Base-by-base conservation (phyloP, 2,888 invertebrate genomes). In the Folsomia manolachei region DNA sequence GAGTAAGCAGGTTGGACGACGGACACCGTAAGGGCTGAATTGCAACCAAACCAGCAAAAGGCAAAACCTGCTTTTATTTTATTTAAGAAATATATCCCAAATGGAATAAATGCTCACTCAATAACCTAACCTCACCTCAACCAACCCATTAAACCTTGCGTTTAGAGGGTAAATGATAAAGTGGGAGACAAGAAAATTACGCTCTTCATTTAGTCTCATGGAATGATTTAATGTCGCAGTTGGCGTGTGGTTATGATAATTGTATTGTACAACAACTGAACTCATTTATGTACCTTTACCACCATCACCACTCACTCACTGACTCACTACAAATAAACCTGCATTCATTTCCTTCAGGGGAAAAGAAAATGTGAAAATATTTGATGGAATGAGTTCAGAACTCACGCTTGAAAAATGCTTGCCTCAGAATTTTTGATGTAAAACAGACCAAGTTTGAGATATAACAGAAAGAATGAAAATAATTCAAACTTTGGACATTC, bases 221-320 rank as follows among this genome's bases (percentile, higher is more conserved):
- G 21, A 56, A 56, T 56, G 56, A 56, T 56, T 56, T 56, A 56
- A 56, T 56, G 56, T 56, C 56, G 56, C 56, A 56, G 18, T 56
- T 56, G 18, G 56, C n/a, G 18, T 56, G 19, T 56, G 18, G 39
- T 39, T 39, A 39, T 39, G 39, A n/a, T n/a, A n/a, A n/a, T n/a
- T n/a, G n/a, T n/a, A n/a, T n/a, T n/a, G n/a, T n/a, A n/a, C n/a
- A n/a, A n/a, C n/a, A n/a, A n/a, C n/a, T n/a, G n/a, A n/a, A n/a
- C n/a, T n/a, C n/a, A n/a, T n/a, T n/a, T n/a, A n/a, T n/a, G n/a
- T n/a, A n/a, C n/a, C n/a, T n/a, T n/a, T n/a, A n/a, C n/a, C n/a
- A n/a, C n/a, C n/a, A n/a, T n/a, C n/a, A n/a, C n/a, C n/a, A n/a
- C n/a, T n/a, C n/a, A n/a, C n/a, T n/a, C n/a, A n/a, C n/a, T n/a